These are phyloP conservation scores for Melinaea menophilus DNA, from an alignment of 2,888 invertebrate species.

Conservation along the genomic window DNA sequence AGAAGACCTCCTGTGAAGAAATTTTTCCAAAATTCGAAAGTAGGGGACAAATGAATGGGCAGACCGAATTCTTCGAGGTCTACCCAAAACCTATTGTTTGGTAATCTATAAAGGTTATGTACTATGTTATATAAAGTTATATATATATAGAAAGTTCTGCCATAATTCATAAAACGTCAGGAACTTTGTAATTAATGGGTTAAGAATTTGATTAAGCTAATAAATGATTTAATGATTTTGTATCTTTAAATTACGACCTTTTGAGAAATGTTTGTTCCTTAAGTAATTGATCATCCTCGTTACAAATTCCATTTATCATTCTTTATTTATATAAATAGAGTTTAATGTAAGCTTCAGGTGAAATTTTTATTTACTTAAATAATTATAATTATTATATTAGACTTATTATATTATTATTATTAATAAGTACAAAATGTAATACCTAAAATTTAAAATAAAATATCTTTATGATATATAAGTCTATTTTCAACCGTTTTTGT, in stretches of 20 bases:
- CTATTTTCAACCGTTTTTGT: too few relatives aligned
- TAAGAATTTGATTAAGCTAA: constrained; percentile 12
- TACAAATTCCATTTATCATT: constrained; percentile 28
- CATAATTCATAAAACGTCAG: constrained; percentile 1
- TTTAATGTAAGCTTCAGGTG: too few relatives aligned
- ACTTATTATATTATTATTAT: too few relatives aligned
- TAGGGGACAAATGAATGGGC: too few relatives aligned
- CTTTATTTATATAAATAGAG: constrained; percentile 22
- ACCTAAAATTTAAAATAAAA: too few relatives aligned
- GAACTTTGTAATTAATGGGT: constrained; percentile 11
- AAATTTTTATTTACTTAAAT: too few relatives aligned
- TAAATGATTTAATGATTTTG: not conserved
- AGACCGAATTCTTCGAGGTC: too few relatives aligned
- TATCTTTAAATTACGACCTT: not conserved
- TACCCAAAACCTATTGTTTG: not conserved
- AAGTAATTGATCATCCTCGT: constrained; percentile 1
- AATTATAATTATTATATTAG: too few relatives aligned
- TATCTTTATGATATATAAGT: too few relatives aligned
- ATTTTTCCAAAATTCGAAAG: too few relatives aligned
- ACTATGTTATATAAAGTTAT: not conserved
- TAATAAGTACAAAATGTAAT: too few relatives aligned
- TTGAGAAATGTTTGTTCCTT: not conserved
- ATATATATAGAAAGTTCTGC: constrained; percentile 1
- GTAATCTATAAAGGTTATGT: constrained; percentile 1
- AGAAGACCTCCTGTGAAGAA: too few relatives aligned